These are phyloP conservation scores for Ennomos erosarius DNA, from an alignment of 2,888 invertebrate species.

Conservation along the genomic window DNA sequence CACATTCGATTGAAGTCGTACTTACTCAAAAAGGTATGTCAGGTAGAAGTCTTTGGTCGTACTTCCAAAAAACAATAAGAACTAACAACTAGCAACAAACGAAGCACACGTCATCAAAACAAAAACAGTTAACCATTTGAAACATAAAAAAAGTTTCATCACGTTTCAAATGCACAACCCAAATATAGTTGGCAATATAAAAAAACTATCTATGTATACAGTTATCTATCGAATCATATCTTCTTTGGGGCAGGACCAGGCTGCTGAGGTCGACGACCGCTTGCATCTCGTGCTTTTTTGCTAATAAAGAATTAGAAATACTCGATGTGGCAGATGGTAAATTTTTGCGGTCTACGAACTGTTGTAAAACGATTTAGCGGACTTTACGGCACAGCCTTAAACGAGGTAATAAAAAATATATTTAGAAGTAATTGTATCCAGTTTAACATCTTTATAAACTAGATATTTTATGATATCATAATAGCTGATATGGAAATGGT, in stretches of 20 bases:
- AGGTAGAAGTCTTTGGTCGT: no score
- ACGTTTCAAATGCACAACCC: slow-evolving; percentile 73
- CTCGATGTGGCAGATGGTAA: slow-evolving; percentile 39
- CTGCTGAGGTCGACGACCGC: slow-evolving; percentile 61
- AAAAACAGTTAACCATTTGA: slow-evolving; percentile 27
- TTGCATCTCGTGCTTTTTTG: slow-evolving; percentile 60
- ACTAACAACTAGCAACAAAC: slow-evolving; percentile 1
- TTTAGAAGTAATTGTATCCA: no score
- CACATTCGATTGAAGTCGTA: background rate
- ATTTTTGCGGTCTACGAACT: slow-evolving; percentile 30
- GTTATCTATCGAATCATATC: slow-evolving; percentile 82
- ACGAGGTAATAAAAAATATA: slow-evolving; percentile 11
- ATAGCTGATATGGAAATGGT: no score
- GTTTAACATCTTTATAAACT: no score
- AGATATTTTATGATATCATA: no score
- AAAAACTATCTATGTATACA: slow-evolving; percentile 71
- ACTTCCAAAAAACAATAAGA: background rate
- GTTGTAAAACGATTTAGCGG: slow-evolving; percentile 25
- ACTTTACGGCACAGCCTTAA: slow-evolving; percentile 13
- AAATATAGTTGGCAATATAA: slow-evolving; percentile 63
- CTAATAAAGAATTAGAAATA: slow-evolving; percentile 41
- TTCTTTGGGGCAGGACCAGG: slow-evolving; percentile 69
- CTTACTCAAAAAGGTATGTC: no score
- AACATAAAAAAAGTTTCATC: slow-evolving; percentile 47
- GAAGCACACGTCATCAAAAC: slow-evolving; percentile 23